A percentile compares a stretch with the other conserved stretches of the same genome.
These are phyloP conservation scores for Lasioglossum lativentre DNA, from an alignment of 2,888 invertebrate species.

Conservation along the genomic window DNA sequence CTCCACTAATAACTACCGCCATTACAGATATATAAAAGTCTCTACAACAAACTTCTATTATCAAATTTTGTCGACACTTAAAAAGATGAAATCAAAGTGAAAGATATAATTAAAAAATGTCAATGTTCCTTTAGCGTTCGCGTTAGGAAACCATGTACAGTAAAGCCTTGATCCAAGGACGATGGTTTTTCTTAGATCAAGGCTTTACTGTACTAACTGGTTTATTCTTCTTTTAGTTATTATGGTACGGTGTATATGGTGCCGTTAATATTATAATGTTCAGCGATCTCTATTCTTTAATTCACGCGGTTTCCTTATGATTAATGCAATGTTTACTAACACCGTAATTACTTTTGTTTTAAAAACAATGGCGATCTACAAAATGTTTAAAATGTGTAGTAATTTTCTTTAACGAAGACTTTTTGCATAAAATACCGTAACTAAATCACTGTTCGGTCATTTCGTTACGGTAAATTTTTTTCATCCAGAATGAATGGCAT, in stretches of 20 bases:
- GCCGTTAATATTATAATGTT: background rate
- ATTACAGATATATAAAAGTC: no score
- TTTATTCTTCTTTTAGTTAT: background rate
- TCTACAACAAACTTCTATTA: no score
- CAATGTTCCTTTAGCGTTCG: background rate
- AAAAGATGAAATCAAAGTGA: no score
- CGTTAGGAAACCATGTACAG: background rate
- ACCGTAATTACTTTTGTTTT: background rate
- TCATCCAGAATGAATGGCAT: slow-evolving; percentile 34
- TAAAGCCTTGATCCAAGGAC: no score
- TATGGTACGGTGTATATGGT: background rate
- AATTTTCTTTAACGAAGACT: background rate
- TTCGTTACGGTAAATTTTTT: background rate
- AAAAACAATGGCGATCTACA: background rate
- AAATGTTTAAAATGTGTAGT: background rate
- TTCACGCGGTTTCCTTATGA: background rate
- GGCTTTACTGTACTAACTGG: background rate
- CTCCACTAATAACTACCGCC: no score
- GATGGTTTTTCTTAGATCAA: no score
- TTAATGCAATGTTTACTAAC: background rate
- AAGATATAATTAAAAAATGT: no score
- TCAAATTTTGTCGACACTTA: no score
- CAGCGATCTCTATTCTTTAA: background rate
- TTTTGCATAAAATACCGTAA: background rate
- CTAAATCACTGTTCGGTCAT: background rate